These are phyloP conservation scores for Sturnus vulgaris DNA, from an alignment of 2,113 vertebrate species.

Conservation along the genomic window DNA sequence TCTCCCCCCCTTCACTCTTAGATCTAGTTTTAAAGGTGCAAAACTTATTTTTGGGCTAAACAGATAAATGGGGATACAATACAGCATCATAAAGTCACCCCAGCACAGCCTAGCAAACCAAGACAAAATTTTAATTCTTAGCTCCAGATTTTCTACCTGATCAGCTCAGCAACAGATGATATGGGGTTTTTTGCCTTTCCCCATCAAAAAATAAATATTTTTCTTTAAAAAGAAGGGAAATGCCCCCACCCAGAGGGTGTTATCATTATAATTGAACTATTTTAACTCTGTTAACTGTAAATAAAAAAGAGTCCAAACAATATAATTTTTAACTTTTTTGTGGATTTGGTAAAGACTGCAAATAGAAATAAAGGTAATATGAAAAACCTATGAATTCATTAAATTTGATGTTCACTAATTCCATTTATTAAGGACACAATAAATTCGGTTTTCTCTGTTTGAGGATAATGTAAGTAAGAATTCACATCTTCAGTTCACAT, in stretches of 20 bases:
- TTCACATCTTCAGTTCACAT: not conserved
- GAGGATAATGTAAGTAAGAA: not conserved
- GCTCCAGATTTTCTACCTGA: not conserved
- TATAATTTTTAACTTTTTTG: not conserved
- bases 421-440: not conserved
- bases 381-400: not conserved
- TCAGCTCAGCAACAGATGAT: not conserved
- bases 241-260: rapidly evolving
- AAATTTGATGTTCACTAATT: not conserved
- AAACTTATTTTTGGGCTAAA: too few relatives aligned
- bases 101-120: not conserved
- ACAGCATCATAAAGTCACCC: too few relatives aligned
- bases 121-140: not conserved
- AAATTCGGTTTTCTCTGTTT: not conserved
- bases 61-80: too few relatives aligned
- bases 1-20: too few relatives aligned
- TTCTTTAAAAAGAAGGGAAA: not conserved
- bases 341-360: not conserved
- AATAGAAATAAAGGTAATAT: not conserved
- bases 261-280: not conserved
- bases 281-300: not conserved
- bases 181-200: not conserved
- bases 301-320: not conserved
- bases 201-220: not conserved
- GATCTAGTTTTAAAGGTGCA: too few relatives aligned